These are phyloP conservation scores for Alethe diademata DNA, from an alignment of 2,113 vertebrate genomes.

Conservation along the genomic window DNA sequence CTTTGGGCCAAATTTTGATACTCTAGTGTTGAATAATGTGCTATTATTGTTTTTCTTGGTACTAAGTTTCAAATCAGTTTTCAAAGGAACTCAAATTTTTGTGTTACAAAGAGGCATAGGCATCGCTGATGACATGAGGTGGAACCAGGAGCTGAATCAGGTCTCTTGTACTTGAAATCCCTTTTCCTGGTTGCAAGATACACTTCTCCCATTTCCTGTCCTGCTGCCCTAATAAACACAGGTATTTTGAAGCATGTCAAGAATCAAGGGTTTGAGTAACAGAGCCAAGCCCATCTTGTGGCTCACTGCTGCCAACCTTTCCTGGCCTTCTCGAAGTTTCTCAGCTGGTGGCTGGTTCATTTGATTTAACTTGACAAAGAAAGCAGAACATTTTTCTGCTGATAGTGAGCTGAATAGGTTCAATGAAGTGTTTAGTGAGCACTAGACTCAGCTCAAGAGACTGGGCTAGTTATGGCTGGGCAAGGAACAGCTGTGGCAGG, in stretches of 20 bases:
- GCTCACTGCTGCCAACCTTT: background rate
- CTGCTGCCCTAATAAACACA: background rate
- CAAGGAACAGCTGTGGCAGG: background rate
- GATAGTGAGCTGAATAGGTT: background rate
- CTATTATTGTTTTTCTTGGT: background rate
- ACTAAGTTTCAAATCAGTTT: background rate
- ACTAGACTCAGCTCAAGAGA: background rate
- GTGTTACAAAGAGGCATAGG: background rate
- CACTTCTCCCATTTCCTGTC: background rate
- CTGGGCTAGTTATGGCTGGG: background rate
- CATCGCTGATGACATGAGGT: background rate
- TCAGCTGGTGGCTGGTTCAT: background rate
- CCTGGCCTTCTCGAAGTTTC: background rate
- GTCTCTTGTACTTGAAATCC: background rate
- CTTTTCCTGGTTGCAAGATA: background rate
- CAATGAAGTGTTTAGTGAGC: background rate
- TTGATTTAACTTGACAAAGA: background rate
- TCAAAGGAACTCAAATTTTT: background rate
- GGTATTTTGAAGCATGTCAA: background rate
- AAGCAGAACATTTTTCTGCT: background rate
- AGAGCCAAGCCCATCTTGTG: background rate
- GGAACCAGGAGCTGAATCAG: background rate
- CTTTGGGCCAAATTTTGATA: background rate
- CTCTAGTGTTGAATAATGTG: background rate
- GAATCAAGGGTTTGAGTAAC: background rate